Conservation (phyloP, 2,113 vertebrate genomes). For the Oreochromis aureus region DNA sequence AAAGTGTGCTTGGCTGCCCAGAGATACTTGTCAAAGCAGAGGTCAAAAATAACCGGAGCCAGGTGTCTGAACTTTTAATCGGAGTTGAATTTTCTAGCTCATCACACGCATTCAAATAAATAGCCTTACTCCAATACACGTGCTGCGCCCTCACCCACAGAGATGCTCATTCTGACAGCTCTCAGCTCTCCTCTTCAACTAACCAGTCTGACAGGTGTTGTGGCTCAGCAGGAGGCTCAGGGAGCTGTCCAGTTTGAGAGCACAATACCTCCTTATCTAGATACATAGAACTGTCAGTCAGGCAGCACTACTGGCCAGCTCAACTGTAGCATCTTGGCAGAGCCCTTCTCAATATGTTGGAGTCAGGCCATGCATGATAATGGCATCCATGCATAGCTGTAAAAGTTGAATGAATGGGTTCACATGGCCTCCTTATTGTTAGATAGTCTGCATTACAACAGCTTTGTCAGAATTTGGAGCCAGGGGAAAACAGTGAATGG, state of each 20-base stretch:
- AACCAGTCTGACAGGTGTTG: slow-evolving; percentile 39
- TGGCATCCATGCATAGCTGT: not conserved
- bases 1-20: not conserved
- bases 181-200: not conserved
- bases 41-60: slow-evolving; percentile 2
- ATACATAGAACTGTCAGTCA: slow-evolving; percentile 43
- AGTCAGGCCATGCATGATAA: not conserved
- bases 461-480: not conserved
- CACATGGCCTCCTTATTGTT: not conserved
- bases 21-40: slow-evolving; percentile 12
- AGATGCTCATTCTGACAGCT: slow-evolving; percentile 11
- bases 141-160: not conserved
- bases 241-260: slow-evolving; percentile 36
- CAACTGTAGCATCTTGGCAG: not conserved
- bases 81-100: slow-evolving; percentile 38
- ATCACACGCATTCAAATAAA: not conserved
- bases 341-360: not conserved
- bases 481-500: not conserved
- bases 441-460: not conserved
- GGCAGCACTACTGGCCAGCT: not conserved
- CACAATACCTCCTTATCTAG: slow-evolving; percentile 37
- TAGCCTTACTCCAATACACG: not conserved
- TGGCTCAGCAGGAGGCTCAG: slow-evolving; percentile 1
- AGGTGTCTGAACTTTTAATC: slow-evolving; percentile 23
- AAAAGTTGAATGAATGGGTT: not conserved